Evolutionary conservation across 1,140 invertebrate species (phyloP).

Genomic region (Bathynomus jamesi): DNA sequence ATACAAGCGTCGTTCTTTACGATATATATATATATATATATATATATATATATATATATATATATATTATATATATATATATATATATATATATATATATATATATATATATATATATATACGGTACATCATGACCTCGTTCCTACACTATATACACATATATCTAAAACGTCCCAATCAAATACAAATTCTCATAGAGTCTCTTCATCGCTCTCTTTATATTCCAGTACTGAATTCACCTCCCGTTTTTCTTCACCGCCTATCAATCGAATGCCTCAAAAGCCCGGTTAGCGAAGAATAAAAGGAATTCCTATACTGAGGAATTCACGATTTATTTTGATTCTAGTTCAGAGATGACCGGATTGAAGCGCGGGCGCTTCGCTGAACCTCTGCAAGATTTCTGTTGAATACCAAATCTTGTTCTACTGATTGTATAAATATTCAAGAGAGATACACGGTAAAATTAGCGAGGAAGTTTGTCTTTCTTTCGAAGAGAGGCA

Average conservation of each 20-base stretch:
- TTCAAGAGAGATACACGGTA: background rate
- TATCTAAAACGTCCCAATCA: background rate
- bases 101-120: conserved; percentile 3
- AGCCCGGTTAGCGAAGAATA: background rate
- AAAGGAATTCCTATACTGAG: background rate
- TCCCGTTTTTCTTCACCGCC: background rate
- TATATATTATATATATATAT: background rate
- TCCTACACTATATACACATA: background rate
- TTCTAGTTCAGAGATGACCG: background rate
- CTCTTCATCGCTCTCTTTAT: background rate
- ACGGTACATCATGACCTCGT: no score
- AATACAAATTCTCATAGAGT: background rate
- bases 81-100: conserved; percentile 2
- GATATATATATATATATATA: conserved; percentile 3
- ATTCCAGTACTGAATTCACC: background rate
- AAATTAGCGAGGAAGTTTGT: background rate
- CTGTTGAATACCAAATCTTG: background rate
- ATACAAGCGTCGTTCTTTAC: no score
- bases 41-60: conserved; percentile 1
- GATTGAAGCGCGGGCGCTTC: background rate
- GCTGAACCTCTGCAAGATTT: background rate
- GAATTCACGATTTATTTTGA: background rate
- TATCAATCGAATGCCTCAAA: background rate
- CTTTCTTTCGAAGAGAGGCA: background rate
- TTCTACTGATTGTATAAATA: background rate